Base-by-base conservation (phyloP, 1,140 invertebrate genomes). In the Brachystomella parvula region DNA sequence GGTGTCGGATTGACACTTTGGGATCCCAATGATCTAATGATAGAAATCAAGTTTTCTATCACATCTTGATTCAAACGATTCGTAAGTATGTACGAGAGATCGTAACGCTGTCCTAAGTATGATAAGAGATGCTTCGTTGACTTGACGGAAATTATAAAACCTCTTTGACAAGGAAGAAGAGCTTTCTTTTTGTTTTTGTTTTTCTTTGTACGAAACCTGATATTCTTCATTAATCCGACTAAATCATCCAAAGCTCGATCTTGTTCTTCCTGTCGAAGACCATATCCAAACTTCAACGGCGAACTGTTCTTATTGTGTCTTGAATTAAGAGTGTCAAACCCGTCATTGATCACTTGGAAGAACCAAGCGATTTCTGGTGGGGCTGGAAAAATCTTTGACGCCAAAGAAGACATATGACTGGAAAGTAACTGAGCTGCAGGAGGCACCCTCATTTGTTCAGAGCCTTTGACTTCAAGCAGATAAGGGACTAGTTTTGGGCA, bases 31-130 rank as follows among this genome's bases (percentile, higher is more conserved):
- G 68, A 69, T 63, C 75, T 49, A 19, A 77, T 75, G 24, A 66
- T 39, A 1, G 73, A 73, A 61, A 78, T 77, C 61, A 77, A 76
- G 35, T 68, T 75, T 67, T 77, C 73, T 12, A 77, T 35, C 12
- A 59, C 64, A 68, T 76, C 75, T 64, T 77, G 75, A 64, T 76
- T 77, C 28, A 75, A 58, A 31, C 69, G 21, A 47, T 65, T 67
- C 2, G 75, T 76, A 12, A 75, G 30, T 24, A 76, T 47, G 67
- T 71, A 73, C 57, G 59, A 59, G 9, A 68, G 17, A 29, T 57
- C 21, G 44, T 24, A 58, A 19, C n/a, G 29, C 3, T 24, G 39
- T 70, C 67, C 69, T 66, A 70, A 47, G 64, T 74, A 70, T 71
- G 30, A 33, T 12, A 53, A 66, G 60, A 44, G 75, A 49, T 30